phyloP scores from a whole-genome alignment of 2,888 invertebrate genomes.

The Nysson spinosus region DNA sequence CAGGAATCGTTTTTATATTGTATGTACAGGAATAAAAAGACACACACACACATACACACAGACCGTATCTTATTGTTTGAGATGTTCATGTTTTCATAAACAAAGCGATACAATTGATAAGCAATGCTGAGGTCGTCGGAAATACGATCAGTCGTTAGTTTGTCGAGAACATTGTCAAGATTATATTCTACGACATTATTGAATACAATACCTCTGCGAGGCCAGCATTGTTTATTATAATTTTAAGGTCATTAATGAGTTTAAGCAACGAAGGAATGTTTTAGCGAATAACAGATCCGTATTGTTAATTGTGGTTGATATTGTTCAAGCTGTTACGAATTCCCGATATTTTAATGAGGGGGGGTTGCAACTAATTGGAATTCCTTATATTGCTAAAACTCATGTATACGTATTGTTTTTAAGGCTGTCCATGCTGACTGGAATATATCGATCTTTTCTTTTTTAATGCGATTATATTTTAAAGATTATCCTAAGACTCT shows the following conservation, averaged over 20 bases:
- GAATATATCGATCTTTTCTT: constrained; percentile 38
- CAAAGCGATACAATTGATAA: too few relatives aligned
- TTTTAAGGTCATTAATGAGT: constrained; percentile 39
- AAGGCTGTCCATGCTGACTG: constrained; percentile 37
- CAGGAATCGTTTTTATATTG: constrained; percentile 54
- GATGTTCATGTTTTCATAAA: constrained; percentile 5
- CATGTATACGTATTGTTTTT: constrained; percentile 47
- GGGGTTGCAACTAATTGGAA: constrained; percentile 20
- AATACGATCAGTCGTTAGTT: neutral
- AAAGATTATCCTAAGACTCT: neutral
- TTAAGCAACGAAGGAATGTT: constrained; percentile 44
- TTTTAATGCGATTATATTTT: constrained; percentile 31
- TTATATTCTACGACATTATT: neutral
- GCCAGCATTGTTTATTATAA: constrained; percentile 56
- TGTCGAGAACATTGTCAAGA: too few relatives aligned
- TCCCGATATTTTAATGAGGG: too few relatives aligned
- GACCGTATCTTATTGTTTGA: constrained; percentile 19
- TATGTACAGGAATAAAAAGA: constrained; percentile 37
- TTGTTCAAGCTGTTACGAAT: constrained; percentile 38
- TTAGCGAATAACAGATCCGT: constrained; percentile 38
- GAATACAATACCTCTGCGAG: constrained; percentile 26
- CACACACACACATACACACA: constrained; percentile 11
- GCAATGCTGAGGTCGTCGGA: too few relatives aligned
- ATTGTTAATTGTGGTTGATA: constrained; percentile 58
- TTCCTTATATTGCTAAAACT: constrained; percentile 21